Conservation (phyloP, 1,140 invertebrate genomes). For the Heliconius melpomene region DNA sequence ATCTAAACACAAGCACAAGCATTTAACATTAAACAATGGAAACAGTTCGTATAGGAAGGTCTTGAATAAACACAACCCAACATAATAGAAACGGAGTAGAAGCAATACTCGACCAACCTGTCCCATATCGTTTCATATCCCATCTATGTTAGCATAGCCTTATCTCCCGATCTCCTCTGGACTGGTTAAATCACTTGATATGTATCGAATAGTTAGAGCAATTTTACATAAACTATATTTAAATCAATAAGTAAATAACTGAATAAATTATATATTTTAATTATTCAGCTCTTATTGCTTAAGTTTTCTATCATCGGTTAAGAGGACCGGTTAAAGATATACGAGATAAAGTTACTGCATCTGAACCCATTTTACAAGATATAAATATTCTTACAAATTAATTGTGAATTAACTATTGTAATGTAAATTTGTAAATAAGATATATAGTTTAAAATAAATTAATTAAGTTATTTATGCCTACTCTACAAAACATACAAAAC, state of each 20-base stretch:
- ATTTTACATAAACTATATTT: conserved; percentile 13
- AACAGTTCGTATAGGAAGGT: conserved; percentile 19
- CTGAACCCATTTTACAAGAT: background rate
- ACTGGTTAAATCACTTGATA: conserved; percentile 32
- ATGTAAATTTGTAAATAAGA: background rate
- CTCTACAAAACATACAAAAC: too few relatives aligned
- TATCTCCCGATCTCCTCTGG: conserved; percentile 26
- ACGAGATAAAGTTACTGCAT: background rate
- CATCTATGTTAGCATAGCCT: conserved; percentile 33
- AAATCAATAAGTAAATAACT: conserved; percentile 7
- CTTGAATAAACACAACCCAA: conserved; percentile 32
- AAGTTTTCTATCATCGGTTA: background rate
- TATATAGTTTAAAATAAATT: background rate
- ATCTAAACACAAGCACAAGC: background rate
- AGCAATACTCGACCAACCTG: conserved; percentile 33
- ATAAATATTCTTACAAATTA: background rate
- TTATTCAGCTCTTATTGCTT: background rate
- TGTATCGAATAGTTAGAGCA: conserved; percentile 18
- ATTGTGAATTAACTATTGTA: background rate
- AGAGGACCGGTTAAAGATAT: background rate
- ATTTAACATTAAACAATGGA: background rate
- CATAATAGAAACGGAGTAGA: conserved; percentile 36
- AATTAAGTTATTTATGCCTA: background rate
- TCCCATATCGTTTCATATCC: conserved; percentile 37
- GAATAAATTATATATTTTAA: background rate